Base-by-base conservation (phyloP, 92 coral and sea anemone genomes). In the Epizoanthus ramosus region DNA sequence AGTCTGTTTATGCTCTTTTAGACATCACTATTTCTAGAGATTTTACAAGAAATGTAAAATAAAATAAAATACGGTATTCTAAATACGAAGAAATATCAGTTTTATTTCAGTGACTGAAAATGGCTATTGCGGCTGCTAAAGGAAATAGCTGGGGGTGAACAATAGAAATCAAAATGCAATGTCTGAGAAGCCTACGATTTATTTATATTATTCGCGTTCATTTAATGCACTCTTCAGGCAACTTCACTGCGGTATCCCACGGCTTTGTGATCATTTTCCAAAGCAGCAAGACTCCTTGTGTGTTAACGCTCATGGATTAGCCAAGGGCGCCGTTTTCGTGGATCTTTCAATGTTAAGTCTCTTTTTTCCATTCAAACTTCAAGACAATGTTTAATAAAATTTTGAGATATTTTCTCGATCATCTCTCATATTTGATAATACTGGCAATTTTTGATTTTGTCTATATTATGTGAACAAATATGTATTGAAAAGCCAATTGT, bases 261-360 rank as follows among this genome's bases (percentile, higher is more conserved):
- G 0, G 28, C 22, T 7, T 5, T 39, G 45, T 71, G 9, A 33
- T 67, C 43, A 33, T 67, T 67, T 67, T 67, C 22, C 4, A 67
- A 25, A 67, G 39, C 72, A 67, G 72, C 72, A 17, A 15, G 72
- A 67, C 18, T 14, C 22, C 72, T 47, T 19, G 63, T 52, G 41
- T 28, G 47, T 24, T 9, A 74, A 74, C 65, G 79, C 37, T 74
- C 33, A 17, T 74, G 79, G n/a, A 25, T 28, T 54, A 74, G 47
- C 54, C 79, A 23, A 37, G 57, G 57, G 59, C 22, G 3, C 65
- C 31, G 65, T 41, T 19, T 33, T 54, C 43, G 25, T 18, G 45
- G n/a, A 74, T 54, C 63, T 54, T 24, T 31, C 1, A 50, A 50
- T 50, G 54, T 13, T 12, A 50, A 50, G 15, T 50, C 54, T 50